A percentile compares a stretch with the other conserved stretches of the same genome.
phyloP scores from a whole-genome alignment of 2,113 vertebrate genomes.

The Buteo buteo region DNA sequence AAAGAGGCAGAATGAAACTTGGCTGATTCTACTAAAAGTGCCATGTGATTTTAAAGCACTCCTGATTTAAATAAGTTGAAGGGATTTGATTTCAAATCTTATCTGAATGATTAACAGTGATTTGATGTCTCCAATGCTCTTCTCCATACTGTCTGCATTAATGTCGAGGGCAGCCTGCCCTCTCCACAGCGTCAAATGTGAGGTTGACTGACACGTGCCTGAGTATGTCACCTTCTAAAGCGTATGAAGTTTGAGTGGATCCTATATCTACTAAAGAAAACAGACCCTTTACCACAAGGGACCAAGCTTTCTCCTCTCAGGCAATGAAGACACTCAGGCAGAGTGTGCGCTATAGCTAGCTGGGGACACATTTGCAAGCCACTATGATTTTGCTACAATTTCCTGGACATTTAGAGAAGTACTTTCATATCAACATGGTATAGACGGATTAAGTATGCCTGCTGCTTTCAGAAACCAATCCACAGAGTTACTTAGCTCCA shows the following conservation, averaged over 20 bases:
- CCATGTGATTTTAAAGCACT: not conserved
- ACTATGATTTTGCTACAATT: not conserved
- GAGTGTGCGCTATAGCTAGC: not conserved
- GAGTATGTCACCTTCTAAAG: not conserved
- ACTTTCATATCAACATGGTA: not conserved
- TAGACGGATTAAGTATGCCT: not conserved
- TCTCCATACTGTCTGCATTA: not conserved
- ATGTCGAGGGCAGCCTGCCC: not conserved
- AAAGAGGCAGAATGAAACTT: conserved; percentile 38
- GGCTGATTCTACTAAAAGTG: not conserved
- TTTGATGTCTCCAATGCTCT: not conserved
- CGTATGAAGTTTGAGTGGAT: not conserved
- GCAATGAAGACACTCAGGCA: not conserved
- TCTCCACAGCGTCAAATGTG: not conserved
- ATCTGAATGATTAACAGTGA: not conserved
- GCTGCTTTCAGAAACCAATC: not conserved
- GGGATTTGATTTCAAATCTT: not conserved
- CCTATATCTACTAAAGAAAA: not conserved
- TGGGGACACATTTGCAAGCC: not conserved
- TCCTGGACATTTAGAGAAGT: not conserved
- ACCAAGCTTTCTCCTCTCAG: not conserved
- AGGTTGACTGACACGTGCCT: not conserved
- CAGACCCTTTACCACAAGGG: not conserved
- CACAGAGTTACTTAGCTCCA: not conserved
- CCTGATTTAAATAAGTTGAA: not conserved